Conservation (phyloP, 2,797 vertebrate genomes). For the Enteromius treurensis region DNA sequence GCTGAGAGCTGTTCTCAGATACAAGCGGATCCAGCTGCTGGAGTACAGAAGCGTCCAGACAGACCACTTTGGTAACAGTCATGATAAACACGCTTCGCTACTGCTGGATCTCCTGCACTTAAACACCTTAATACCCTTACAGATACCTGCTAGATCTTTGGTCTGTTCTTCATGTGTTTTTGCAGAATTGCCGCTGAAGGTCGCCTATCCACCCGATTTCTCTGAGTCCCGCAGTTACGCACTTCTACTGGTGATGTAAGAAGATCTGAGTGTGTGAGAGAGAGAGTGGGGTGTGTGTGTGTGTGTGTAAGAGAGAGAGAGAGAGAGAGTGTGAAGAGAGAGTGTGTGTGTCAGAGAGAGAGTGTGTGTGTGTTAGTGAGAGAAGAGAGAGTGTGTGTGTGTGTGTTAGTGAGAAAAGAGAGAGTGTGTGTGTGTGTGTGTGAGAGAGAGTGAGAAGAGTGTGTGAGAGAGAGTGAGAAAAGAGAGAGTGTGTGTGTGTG, state of each 20-base stretch:
- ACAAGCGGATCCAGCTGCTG: constrained; percentile 74
- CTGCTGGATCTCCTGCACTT: background rate
- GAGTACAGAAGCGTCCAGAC: constrained; percentile 72
- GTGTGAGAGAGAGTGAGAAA: background rate
- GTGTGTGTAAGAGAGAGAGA: background rate
- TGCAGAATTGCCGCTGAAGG: constrained; percentile 79
- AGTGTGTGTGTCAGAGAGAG: too few species aligned
- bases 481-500: too few species aligned
- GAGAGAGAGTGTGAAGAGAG: too few species aligned
- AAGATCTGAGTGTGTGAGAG: background rate
- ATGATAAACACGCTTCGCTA: background rate
- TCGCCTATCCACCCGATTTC: constrained; percentile 79
- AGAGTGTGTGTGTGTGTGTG: background rate
- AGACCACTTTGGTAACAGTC: constrained; percentile 75
- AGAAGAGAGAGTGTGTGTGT: background rate
- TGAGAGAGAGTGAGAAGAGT: background rate
- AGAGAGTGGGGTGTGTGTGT: background rate
- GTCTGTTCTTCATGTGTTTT: constrained; percentile 26
- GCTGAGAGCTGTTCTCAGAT: constrained; percentile 74
- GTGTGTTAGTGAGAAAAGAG: too few species aligned
- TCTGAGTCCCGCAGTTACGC: constrained; percentile 78
- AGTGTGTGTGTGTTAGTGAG: too few species aligned
- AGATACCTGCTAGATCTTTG: background rate
- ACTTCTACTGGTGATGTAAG: constrained; percentile 78
- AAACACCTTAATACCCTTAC: background rate